phyloP scores from a whole-genome alignment of 2,113 vertebrate species.

The Alexandromys fortis region DNA sequence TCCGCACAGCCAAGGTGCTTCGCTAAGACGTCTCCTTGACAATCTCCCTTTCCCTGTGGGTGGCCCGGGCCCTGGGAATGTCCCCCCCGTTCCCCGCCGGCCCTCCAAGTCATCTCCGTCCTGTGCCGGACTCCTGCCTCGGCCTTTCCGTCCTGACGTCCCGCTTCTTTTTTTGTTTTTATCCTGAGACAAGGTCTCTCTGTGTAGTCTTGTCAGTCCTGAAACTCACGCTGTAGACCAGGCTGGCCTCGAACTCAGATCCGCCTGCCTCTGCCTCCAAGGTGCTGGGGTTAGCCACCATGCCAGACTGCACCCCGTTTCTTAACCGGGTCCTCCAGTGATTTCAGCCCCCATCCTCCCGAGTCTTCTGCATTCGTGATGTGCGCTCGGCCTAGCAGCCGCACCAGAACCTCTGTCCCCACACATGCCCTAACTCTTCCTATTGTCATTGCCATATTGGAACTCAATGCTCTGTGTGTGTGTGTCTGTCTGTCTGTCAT shows the following conservation, averaged over 20 bases:
- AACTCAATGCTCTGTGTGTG: not conserved
- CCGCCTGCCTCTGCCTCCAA: not conserved
- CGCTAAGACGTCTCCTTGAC: not conserved
- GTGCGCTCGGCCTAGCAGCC: not conserved
- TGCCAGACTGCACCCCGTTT: not conserved
- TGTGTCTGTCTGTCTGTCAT: not conserved
- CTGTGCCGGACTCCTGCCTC: not conserved
- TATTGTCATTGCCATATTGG: not conserved
- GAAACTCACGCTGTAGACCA: not conserved
- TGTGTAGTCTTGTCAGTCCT: not conserved
- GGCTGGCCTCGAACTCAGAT: not conserved
- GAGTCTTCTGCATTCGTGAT: not conserved
- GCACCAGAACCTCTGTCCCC: not conserved
- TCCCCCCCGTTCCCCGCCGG: not conserved
- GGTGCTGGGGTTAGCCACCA: not conserved
- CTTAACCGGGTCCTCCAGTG: not conserved
- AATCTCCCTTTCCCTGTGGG: not conserved
- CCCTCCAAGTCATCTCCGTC: not conserved
- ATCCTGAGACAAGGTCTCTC: too few species aligned
- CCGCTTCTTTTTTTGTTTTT: not conserved
- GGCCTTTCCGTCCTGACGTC: not conserved
- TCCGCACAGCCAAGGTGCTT: not conserved
- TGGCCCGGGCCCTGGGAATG: not conserved
- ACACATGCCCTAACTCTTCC: not conserved
- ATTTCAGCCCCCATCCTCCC: not conserved